These are phyloP conservation scores for Branchipolynoe longqiensis DNA, from an alignment of 2,888 invertebrate genomes.

Conservation along the genomic window DNA sequence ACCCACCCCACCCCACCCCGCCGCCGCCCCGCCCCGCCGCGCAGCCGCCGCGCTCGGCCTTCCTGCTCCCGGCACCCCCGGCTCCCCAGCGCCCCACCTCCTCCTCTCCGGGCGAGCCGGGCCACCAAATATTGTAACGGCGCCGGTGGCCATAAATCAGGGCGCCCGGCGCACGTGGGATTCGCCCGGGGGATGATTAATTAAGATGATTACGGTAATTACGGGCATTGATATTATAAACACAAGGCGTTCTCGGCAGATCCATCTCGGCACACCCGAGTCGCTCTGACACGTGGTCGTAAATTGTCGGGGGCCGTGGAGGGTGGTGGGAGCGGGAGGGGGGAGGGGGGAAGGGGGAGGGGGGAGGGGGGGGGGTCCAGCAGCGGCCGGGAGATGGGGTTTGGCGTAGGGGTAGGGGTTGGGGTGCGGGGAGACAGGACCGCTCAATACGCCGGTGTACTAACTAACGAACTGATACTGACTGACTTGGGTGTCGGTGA, in stretches of 20 bases:
- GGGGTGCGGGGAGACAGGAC: no score
- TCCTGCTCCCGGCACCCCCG: not conserved
- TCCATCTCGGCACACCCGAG: conserved; percentile 28
- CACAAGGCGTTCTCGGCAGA: conserved; percentile 52
- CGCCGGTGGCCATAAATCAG: conserved; percentile 31
- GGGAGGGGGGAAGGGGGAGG: no score
- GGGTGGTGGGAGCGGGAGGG: no score
- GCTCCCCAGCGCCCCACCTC: not conserved
- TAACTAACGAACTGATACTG: no score
- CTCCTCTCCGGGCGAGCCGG: not conserved
- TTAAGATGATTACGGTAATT: conserved; percentile 59
- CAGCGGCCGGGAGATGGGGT: no score
- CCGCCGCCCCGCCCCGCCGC: not conserved
- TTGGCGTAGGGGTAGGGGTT: no score
- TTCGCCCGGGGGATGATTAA: conserved; percentile 58
- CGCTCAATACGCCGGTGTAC: no score
- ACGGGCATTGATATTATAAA: conserved; percentile 58
- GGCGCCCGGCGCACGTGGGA: conserved; percentile 51
- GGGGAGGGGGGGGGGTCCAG: no score
- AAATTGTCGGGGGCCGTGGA: conserved; percentile 39
- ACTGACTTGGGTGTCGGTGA: no score
- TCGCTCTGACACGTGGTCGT: conserved; percentile 39
- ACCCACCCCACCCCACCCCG: not conserved
- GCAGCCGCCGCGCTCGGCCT: not conserved
- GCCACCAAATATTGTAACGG: conserved; percentile 49